A percentile compares a stretch with the other conserved stretches of the same genome.
phyloP scores from a whole-genome alignment of 1,140 invertebrate species.

The Pantala flavescens region DNA sequence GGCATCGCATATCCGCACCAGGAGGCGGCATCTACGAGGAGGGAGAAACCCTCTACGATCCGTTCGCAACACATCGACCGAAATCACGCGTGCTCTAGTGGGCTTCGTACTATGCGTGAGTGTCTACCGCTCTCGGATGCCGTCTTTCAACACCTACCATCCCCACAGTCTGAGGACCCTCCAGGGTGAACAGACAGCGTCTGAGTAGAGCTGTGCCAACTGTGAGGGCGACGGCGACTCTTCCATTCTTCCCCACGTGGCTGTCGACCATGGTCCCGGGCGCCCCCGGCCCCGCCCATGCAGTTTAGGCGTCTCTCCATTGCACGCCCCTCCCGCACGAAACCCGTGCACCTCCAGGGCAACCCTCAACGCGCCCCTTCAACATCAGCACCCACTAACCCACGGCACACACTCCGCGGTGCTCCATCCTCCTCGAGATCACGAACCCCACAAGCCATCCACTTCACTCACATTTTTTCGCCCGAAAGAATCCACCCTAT shows the following conservation, averaged over 20 bases:
- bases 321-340: background rate
- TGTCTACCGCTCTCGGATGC: background rate
- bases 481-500: too few species aligned
- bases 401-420: background rate
- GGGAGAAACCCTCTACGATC: too few species aligned
- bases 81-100: too few species aligned
- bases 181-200: conserved; percentile 1
- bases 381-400: too few species aligned
- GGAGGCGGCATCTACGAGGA: too few species aligned
- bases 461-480: too few species aligned
- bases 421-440: background rate
- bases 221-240: background rate
- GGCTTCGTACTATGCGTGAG: too few species aligned
- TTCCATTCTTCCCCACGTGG: background rate
- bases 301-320: background rate
- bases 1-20: too few species aligned
- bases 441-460: too few species aligned
- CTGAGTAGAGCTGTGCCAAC: conserved; percentile 13
- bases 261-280: background rate
- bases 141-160: background rate
- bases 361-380: background rate
- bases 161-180: background rate
- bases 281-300: background rate
- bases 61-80: too few species aligned
- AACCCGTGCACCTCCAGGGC: background rate